These are phyloP conservation scores for Gyrodactylus salaris DNA, from an alignment of 1,140 invertebrate genomes.

Conservation along the genomic window DNA sequence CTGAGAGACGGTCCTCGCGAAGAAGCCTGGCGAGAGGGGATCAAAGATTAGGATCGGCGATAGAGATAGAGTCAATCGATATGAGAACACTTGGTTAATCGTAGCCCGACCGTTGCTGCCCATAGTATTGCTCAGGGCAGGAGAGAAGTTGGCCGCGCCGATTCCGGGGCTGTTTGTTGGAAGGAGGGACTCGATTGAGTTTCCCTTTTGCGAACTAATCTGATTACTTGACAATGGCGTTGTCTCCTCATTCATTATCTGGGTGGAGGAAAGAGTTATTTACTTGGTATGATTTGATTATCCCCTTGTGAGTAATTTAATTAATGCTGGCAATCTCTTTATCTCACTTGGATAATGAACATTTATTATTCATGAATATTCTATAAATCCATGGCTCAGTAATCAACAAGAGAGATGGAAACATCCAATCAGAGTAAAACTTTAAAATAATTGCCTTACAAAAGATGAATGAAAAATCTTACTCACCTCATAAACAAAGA, in stretches of 20 bases:
- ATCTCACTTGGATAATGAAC: too few species aligned
- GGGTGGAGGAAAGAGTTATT: too few species aligned
- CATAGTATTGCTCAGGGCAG: neutral
- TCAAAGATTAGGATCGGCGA: neutral
- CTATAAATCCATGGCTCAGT: too few species aligned
- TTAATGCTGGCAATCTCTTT: too few species aligned
- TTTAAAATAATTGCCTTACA: neutral
- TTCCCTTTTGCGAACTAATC: too few species aligned
- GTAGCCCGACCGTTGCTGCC: neutral
- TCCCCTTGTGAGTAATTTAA: too few species aligned
- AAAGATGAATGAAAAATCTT: neutral
- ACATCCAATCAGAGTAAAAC: neutral
- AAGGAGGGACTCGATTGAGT: too few species aligned
- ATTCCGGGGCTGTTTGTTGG: neutral
- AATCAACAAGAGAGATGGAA: too few species aligned
- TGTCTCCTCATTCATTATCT: neutral
- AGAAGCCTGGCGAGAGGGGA: neutral
- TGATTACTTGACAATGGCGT: too few species aligned
- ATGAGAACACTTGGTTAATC: neutral
- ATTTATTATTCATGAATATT: too few species aligned
- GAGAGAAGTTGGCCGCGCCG: too few species aligned
- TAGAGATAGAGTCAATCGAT: neutral
- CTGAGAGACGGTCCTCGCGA: neutral
- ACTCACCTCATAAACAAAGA: neutral
- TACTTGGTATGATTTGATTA: too few species aligned